Evolutionary conservation across 2,113 vertebrate genomes (phyloP).

Genomic region (Amblyornis subalaris): DNA sequence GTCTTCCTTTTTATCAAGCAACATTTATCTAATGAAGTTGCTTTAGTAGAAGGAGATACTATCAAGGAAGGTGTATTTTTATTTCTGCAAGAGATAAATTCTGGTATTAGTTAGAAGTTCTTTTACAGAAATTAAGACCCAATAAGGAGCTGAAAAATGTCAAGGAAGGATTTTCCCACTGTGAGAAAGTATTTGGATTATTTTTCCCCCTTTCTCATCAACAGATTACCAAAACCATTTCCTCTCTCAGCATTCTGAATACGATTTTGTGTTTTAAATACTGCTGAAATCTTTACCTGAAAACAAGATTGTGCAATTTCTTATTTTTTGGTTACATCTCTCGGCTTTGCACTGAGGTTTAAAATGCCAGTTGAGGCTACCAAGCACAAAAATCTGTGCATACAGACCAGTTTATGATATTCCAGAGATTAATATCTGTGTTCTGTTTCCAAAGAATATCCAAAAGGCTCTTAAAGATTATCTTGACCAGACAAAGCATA

Average conservation of each 20-base stretch:
- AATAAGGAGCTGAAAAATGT: background rate
- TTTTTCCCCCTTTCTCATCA: background rate
- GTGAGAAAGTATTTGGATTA: background rate
- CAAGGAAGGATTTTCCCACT: background rate
- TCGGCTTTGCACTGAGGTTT: background rate
- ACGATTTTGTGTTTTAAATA: background rate
- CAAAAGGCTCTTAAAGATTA: background rate
- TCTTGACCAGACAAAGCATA: background rate
- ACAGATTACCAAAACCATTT: background rate
- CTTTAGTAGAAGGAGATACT: background rate
- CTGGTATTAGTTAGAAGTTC: background rate
- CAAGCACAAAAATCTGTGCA: background rate
- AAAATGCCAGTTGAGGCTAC: background rate
- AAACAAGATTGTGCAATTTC: background rate
- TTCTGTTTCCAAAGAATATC: background rate
- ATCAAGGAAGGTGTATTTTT: background rate
- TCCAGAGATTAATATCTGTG: background rate
- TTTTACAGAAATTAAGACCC: background rate
- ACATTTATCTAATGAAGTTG: background rate
- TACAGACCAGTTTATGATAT: background rate
- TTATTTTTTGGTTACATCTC: background rate
- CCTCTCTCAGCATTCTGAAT: background rate
- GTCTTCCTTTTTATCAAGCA: background rate
- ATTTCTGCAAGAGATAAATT: background rate
- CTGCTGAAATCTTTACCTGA: background rate